phyloP scores from a whole-genome alignment of 2,797 vertebrate genomes.

The Pampus argenteus region DNA sequence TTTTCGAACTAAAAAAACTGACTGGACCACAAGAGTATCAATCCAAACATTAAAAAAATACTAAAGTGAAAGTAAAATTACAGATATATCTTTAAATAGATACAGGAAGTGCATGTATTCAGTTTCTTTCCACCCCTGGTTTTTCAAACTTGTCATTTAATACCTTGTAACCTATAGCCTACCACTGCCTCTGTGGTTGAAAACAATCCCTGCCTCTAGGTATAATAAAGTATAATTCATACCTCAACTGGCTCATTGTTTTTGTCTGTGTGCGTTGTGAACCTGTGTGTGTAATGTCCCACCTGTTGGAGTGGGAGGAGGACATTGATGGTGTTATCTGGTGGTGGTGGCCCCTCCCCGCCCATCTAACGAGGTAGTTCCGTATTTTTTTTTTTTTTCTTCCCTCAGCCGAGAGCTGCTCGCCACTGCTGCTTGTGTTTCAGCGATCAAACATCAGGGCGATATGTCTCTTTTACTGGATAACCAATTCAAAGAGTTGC shows the following conservation, averaged over 20 bases:
- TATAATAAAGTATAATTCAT: slow-evolving; percentile 73
- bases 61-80: neutral
- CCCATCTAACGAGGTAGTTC: slow-evolving; percentile 72
- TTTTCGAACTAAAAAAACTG: neutral
- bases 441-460: neutral
- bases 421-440: neutral
- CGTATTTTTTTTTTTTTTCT: slow-evolving; percentile 65
- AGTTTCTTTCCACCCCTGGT: slow-evolving; percentile 48
- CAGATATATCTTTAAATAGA: neutral
- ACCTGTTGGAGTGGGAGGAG: slow-evolving; percentile 59
- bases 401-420: slow-evolving; percentile 20
- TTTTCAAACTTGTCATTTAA: slow-evolving; percentile 40
- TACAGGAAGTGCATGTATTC: slow-evolving; percentile 23
- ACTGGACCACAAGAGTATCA: neutral
- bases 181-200: slow-evolving; percentile 65
- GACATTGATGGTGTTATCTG: slow-evolving; percentile 5
- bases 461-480: slow-evolving; percentile 91
- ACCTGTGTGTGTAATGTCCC: slow-evolving; percentile 18
- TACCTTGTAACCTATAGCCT: slow-evolving; percentile 40
- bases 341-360: slow-evolving; percentile 36
- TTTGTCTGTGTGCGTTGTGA: slow-evolving; percentile 18
- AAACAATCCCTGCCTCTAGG: slow-evolving; percentile 65
- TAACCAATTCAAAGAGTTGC: slow-evolving; percentile 88
- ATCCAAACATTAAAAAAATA: neutral
- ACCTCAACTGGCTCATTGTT: slow-evolving; percentile 17